Evolutionary conservation across 2,888 invertebrate genomes (phyloP).

Genomic region (Beris morrisii): DNA sequence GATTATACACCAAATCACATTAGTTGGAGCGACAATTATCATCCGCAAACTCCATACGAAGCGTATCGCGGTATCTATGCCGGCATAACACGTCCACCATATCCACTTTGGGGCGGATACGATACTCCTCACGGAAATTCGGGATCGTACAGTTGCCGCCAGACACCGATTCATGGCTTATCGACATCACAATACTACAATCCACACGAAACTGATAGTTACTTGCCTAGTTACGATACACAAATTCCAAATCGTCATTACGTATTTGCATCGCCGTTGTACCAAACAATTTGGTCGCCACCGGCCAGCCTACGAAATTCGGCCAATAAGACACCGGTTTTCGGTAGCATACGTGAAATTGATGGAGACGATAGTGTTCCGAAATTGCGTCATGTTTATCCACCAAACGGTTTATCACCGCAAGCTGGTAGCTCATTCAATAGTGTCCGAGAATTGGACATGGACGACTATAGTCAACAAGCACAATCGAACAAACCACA

Average conservation of each 20-base stretch:
- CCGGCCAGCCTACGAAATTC: conserved; percentile 54
- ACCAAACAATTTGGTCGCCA: conserved; percentile 56
- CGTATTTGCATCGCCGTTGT: conserved; percentile 55
- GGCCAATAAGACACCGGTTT: conserved; percentile 52
- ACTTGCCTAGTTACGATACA: conserved; percentile 56
- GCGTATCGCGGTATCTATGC: conserved; percentile 61
- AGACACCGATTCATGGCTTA: conserved; percentile 52
- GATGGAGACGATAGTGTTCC: conserved; percentile 51
- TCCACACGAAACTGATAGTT: conserved; percentile 55
- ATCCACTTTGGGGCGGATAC: conserved; percentile 41
- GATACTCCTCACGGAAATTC: conserved; percentile 46
- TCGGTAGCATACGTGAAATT: conserved; percentile 51
- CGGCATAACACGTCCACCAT: conserved; percentile 55
- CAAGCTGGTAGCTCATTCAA: conserved; percentile 51
- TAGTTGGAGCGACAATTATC: conserved; percentile 66
- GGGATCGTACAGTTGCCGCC: conserved; percentile 56
- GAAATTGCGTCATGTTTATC: conserved; percentile 52
- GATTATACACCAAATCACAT: conserved; percentile 66
- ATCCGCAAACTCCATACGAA: conserved; percentile 65
- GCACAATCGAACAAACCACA: conserved; percentile 42
- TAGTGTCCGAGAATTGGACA: conserved; percentile 54
- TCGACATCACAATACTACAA: conserved; percentile 55
- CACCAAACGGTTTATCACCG: conserved; percentile 54
- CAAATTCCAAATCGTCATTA: conserved; percentile 55
- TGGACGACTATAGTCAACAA: conserved; percentile 42